Evolutionary conservation across 2,113 vertebrate species (phyloP), one percentile per base, ranked within the genome.

Genomic region (Ranitomeya variabilis): DNA sequence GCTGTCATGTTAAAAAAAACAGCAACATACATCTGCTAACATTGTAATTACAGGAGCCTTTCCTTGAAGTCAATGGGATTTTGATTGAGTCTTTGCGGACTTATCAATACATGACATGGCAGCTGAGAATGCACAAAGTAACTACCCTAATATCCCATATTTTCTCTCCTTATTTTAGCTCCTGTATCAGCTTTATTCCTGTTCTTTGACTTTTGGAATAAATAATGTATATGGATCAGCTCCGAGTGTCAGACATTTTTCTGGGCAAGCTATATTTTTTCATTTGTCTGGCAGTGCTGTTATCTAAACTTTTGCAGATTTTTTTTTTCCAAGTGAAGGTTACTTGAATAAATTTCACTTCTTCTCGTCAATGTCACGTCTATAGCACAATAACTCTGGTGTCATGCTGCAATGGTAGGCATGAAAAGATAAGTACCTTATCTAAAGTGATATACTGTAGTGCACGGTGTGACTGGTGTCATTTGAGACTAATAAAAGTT

Each of bases 381-480:
- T 83, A 14, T 67, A 83, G 60, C 80, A 83, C 23, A 83, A 83
- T 83, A 67, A 60, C 62, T 83, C 80, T 67, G 60, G 80, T 83
- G 80, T 66, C 60, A 83, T 51, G 10, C 60, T 3, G 31, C 60
- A 83, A 66, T 83, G 60, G 80, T 45, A 83, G 62, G 60, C 66
- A 83, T 67, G 60, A 66, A 83, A 83, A 52, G 80, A 83, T 83
- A 83, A 83, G 80, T 83, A 83, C 80, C 80, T 83, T 83, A 83
- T 83, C 80, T 83, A 67, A 83, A 83, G 80, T 66, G 60, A 83
- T 66, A 67, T 19, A 83, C 80, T 67, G 80, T 45, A 83, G 60
- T 52, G 60, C 37, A 21, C 80, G 51, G 80, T 51, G 62, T 83
- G 80, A 83, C 66, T 67, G 7, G 60, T 45, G 45, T 83, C 80